phyloP scores from a whole-genome alignment of 1,140 invertebrate genomes.

The Drosophila hydei region DNA sequence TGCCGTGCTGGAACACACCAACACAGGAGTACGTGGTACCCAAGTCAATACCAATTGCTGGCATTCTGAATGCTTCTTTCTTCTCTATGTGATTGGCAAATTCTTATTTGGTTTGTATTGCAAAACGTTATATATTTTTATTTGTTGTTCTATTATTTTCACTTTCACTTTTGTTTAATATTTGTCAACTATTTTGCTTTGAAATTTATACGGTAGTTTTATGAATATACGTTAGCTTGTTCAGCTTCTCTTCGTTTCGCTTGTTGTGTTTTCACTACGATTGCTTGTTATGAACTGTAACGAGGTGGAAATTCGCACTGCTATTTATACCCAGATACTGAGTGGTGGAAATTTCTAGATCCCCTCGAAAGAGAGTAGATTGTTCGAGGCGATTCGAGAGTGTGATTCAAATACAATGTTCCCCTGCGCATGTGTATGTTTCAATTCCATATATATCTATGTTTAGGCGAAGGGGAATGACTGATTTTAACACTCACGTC shows the following conservation, averaged over 20 bases:
- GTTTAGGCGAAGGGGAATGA: too few relatives aligned
- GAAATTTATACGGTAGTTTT: background rate
- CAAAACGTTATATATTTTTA: background rate
- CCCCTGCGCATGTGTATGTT: too few relatives aligned
- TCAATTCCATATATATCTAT: too few relatives aligned
- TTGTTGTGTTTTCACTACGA: slow-evolving; percentile 26
- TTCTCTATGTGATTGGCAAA: too few relatives aligned
- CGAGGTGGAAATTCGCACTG: slow-evolving; percentile 17
- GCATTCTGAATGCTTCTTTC: background rate
- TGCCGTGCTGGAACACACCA: slow-evolving; percentile 91
- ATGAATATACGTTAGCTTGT: background rate
- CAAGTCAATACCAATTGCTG: slow-evolving; percentile 89
- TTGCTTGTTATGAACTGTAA: slow-evolving; percentile 45
- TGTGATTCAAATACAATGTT: too few relatives aligned
- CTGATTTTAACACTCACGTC: too few relatives aligned
- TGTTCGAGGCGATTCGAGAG: slow-evolving; percentile 70
- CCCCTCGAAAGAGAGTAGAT: slow-evolving; percentile 10
- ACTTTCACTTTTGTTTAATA: slow-evolving; percentile 62
- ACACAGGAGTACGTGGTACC: slow-evolving; percentile 93
- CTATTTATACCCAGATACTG: slow-evolving; percentile 52
- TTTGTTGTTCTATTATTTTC: background rate
- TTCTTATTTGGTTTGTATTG: too few relatives aligned
- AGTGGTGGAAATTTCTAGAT: slow-evolving; percentile 47
- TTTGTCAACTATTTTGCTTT: background rate
- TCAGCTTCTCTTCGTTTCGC: background rate